Percentiles rank a stretch among this genome's conserved stretches.
These are phyloP conservation scores for Echinometra lucunter DNA, from an alignment of 53 echinoderm and acorn worm species.

Conservation along the genomic window DNA sequence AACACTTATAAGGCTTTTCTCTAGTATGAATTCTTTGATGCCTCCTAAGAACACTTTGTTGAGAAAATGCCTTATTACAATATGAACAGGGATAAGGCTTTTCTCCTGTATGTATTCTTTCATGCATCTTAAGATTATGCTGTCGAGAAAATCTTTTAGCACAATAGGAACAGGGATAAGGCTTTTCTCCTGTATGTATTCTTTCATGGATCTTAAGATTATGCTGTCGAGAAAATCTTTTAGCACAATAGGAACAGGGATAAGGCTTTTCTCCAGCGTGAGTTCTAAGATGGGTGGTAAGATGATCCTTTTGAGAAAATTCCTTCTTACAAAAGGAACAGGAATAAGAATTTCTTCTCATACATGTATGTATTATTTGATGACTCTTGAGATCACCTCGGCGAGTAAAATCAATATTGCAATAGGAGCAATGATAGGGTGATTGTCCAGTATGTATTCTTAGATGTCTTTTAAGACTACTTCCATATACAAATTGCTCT, in stretches of 20 bases:
- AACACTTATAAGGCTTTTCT: not conserved
- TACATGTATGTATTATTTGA: not conserved
- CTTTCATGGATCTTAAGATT: not conserved
- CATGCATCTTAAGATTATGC: no score
- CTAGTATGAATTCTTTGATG: not conserved
- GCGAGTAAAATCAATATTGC: no score
- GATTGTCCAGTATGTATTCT: no score
- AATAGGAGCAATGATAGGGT: no score
- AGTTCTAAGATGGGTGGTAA: not conserved
- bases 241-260: not conserved
- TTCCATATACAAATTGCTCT: no score
- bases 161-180: no score
- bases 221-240: not conserved
- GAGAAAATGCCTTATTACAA: not conserved
- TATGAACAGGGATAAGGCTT: not conserved
- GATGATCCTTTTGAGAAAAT: not conserved
- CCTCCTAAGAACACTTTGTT: not conserved
- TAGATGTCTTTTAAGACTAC: no score
- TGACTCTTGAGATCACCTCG: not conserved
- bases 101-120: no score
- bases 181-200: slow-evolving; percentile 10
- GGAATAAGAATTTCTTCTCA: not conserved
- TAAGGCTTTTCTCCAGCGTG: not conserved
- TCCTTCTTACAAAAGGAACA: not conserved
- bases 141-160: no score